Percentiles rank a stretch among this genome's conserved stretches.
Evolutionary conservation across 2,888 invertebrate genomes (phyloP).

Genomic region (Cryptocheilus praepositus): DNA sequence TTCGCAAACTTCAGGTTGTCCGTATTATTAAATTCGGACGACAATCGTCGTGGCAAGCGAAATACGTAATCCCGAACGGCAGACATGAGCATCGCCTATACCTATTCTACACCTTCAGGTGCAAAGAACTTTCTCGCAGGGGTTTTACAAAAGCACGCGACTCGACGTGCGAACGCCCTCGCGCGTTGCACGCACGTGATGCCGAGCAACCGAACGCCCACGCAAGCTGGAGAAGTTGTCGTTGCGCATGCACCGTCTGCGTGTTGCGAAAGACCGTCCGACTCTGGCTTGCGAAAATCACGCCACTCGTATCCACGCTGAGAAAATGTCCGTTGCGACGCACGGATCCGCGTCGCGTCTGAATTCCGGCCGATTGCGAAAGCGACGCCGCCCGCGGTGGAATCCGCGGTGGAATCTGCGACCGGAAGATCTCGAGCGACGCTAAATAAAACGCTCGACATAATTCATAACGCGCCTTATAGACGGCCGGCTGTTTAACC

Average conservation of each 20-base stretch:
- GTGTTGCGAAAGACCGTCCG: too few relatives aligned
- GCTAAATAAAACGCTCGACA: too few relatives aligned
- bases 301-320: not conserved
- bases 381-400: too few relatives aligned
- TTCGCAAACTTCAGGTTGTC: too few relatives aligned
- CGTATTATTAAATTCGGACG: not conserved
- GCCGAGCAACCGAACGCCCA: slow-evolving; percentile 15
- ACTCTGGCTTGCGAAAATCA: not conserved
- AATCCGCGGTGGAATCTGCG: too few relatives aligned
- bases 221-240: slow-evolving; percentile 12
- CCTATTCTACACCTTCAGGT: not conserved
- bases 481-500: too few relatives aligned
- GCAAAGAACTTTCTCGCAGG: slow-evolving; percentile 18
- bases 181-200: slow-evolving; percentile 30
- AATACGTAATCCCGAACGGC: not conserved
- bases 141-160: slow-evolving; percentile 14
- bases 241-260: slow-evolving; percentile 15
- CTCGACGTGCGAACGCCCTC: slow-evolving; percentile 18
- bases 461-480: too few relatives aligned
- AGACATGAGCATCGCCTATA: too few relatives aligned
- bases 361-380: too few relatives aligned
- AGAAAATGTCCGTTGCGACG: not conserved
- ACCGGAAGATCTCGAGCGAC: too few relatives aligned
- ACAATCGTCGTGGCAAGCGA: not conserved
- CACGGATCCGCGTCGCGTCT: too few relatives aligned